Conservation (phyloP, 2,888 invertebrate genomes). For the Petrolisthes cinctipes region DNA sequence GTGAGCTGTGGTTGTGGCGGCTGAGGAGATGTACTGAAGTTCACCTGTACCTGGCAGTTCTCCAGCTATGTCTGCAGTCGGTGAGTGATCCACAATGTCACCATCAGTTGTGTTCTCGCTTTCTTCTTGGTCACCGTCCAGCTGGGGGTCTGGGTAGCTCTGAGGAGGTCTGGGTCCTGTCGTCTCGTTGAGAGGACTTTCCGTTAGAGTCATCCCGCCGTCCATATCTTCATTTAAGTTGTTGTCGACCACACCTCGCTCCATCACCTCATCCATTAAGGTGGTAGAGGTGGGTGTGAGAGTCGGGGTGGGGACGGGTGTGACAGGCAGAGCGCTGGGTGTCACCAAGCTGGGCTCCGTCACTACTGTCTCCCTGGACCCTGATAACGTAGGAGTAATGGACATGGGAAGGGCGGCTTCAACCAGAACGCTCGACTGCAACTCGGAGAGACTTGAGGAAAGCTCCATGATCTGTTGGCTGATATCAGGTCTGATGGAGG, state of each 20-base stretch:
- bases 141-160: conserved; percentile 25
- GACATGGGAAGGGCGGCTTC: conserved; percentile 19
- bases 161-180: conserved; percentile 23
- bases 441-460: conserved; percentile 42
- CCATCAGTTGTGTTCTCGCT: conserved; percentile 11
- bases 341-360: neutral
- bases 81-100: neutral
- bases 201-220: neutral
- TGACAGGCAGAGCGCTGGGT: neutral
- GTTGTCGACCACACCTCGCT: conserved; percentile 24
- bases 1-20: conserved; percentile 10
- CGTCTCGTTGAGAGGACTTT: conserved; percentile 11
- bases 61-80: neutral
- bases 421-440: conserved; percentile 46
- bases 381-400: conserved; percentile 35
- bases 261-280: neutral
- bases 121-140: conserved; percentile 5
- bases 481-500: conserved; percentile 11
- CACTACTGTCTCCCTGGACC: neutral
- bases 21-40: conserved; percentile 11
- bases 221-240: conserved; percentile 5
- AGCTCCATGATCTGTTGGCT: conserved; percentile 34
- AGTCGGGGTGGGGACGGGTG: conserved; percentile 13
- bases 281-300: conserved; percentile 3
- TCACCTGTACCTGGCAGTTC: conserved; percentile 40